Conservation (phyloP, 2,113 vertebrate genomes). For the Siphamia tubifer region DNA sequence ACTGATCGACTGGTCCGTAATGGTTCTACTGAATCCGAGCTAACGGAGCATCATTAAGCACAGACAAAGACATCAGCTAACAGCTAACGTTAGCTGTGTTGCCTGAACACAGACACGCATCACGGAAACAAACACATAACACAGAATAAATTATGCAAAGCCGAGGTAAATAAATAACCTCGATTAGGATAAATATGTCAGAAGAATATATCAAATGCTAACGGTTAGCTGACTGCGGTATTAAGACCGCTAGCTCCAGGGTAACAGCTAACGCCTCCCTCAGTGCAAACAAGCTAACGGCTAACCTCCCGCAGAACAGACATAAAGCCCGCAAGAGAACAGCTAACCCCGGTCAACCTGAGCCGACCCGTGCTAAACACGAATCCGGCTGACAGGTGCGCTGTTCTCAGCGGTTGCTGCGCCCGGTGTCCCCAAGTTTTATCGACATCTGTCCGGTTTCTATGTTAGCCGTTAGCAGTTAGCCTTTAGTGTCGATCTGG, state of each 20-base stretch:
- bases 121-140: too few species aligned
- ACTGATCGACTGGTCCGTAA: too few species aligned
- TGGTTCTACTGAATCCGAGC: too few species aligned
- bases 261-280: too few species aligned
- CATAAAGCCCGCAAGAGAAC: background rate
- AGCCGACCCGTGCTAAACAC: background rate
- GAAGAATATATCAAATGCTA: too few species aligned
- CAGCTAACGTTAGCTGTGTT: background rate
- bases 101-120: background rate
- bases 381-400: background rate
- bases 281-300: slow-evolving; percentile 33
- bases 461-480: background rate
- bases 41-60: too few species aligned
- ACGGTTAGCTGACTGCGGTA: too few species aligned
- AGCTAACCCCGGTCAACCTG: background rate
- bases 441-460: background rate
- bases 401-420: background rate
- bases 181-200: too few species aligned
- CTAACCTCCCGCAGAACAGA: background rate
- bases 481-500: background rate
- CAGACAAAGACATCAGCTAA: background rate
- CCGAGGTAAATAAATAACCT: too few species aligned
- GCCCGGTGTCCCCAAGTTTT: background rate
- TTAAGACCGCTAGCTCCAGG: background rate
- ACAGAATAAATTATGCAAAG: too few species aligned